Evolutionary conservation across 2,888 invertebrate species (phyloP).

Genomic region (Rhamphomyia laevipes): DNA sequence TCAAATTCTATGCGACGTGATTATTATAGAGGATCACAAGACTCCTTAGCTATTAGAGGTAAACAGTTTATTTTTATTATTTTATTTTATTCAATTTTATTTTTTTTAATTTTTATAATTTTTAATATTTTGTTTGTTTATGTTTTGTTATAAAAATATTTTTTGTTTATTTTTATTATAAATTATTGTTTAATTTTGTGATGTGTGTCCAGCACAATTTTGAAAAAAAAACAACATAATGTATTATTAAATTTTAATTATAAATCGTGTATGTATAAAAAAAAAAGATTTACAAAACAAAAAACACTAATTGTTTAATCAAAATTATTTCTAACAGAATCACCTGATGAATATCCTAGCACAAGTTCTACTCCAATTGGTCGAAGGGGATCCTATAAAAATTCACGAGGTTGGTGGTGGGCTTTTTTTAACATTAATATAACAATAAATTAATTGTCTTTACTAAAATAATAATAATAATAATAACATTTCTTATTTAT

Average conservation of each 20-base stretch:
- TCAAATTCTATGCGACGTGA: conserved; percentile 69
- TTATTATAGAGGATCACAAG: conserved; percentile 86
- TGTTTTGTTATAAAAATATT: no score
- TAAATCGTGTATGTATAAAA: no score
- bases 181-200: conserved; percentile 8
- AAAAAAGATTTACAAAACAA: no score
- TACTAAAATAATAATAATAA: no score
- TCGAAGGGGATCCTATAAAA: conserved; percentile 77
- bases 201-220: no score
- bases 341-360: conserved; percentile 40
- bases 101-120: conserved; percentile 5
- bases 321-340: conserved; percentile 26
- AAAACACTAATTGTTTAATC: no score
- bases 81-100: conserved; percentile 13
- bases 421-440: conserved; percentile 5
- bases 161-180: conserved; percentile 6
- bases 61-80: conserved; percentile 32
- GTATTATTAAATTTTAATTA: no score
- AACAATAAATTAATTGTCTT: no score
- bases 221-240: no score
- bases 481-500: no score
- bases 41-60: conserved; percentile 76
- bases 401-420: conserved; percentile 64
- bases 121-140: conserved; percentile 13
- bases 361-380: conserved; percentile 55